Evolutionary conservation across 2,113 vertebrate genomes (phyloP), one percentile per base, ranked within the genome.

Genomic region (Paramormyrops kingsleyae): DNA sequence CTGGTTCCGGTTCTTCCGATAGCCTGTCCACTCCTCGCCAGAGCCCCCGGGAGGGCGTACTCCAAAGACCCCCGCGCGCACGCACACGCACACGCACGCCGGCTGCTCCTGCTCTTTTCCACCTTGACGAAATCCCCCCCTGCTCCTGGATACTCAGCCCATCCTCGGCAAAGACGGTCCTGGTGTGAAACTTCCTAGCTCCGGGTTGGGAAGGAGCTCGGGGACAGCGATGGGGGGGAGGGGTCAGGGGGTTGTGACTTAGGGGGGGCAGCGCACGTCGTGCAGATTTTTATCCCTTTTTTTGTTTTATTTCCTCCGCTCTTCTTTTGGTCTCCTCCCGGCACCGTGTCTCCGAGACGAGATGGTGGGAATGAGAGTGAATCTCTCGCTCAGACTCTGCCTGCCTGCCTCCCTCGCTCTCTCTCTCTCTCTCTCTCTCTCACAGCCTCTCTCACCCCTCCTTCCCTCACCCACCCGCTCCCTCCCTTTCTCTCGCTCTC

Each of bases 361-460:
- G 93, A 94, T 93, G 94, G 94, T 94, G 94, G 92, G 93, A 92
- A 94, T 92, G 91, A 89, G 94, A 94, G 94, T 93, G 93, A 94
- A 90, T 91, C 70, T 90, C 92, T 90, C 86, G 90, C 91, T 90
- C 92, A 90, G 90, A 93, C 90, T 90, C 88, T 92, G 91, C 88
- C 91, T 91, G 91, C 93, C 92, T 91, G 93, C 93, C 92, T 93
- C 92, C 88, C 93, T 83, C 89, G 66, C 90, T 74, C 88, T 86
- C 90, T 88, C 84, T 80, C 84, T 77, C 89, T 93, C 92, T 92
- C 91, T 90, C 91, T 91, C 93, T 93, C 92, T 92, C 91, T 91
- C 91, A 83, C 91, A 91, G 92, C 52, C 80, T 39, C 91, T 80
- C 92, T 90, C 62, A 66, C 62, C n/a, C 86, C 39, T 35, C 27